A percentile compares a stretch with the other conserved stretches of the same genome.
phyloP scores from a whole-genome alignment of 1,140 invertebrate species.

The Hermetia illucens region DNA sequence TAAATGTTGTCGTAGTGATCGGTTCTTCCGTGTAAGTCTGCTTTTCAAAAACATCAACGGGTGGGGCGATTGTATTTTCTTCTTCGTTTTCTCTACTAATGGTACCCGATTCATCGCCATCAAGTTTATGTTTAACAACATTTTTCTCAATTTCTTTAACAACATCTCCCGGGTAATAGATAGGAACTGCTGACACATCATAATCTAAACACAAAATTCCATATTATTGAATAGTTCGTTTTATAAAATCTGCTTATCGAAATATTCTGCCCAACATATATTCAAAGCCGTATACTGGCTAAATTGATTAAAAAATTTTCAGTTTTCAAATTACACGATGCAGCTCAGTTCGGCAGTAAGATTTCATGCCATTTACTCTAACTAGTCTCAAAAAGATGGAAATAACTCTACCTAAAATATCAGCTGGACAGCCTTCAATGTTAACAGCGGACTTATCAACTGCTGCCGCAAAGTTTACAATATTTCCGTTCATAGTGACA shows the following conservation, averaged over 20 bases:
- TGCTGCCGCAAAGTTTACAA: conserved; percentile 70
- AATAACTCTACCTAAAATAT: conserved; percentile 26
- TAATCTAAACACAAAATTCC: too few relatives aligned
- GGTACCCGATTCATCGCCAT: conserved; percentile 16
- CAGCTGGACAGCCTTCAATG: conserved; percentile 46
- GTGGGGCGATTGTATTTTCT: background rate
- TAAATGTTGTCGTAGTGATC: conserved; percentile 6
- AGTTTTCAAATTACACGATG: too few relatives aligned
- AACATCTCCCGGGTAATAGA: conserved; percentile 18
- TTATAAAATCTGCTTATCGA: too few relatives aligned
- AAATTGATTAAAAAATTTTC: too few relatives aligned
- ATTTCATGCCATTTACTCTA: too few relatives aligned
- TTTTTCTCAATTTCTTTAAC: background rate
- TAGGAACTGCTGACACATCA: conserved; percentile 13
- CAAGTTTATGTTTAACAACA: background rate
- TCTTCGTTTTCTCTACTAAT: background rate
- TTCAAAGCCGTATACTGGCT: too few relatives aligned
- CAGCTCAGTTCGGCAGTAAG: too few relatives aligned
- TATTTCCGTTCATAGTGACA: conserved; percentile 65
- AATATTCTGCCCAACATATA: too few relatives aligned
- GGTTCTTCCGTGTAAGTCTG: background rate
- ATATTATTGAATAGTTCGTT: too few relatives aligned
- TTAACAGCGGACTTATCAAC: conserved; percentile 45
- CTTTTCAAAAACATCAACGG: background rate
- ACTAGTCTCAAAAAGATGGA: too few relatives aligned